Base-by-base conservation (phyloP, 2,113 vertebrate genomes). In the Labrus mixtus region DNA sequence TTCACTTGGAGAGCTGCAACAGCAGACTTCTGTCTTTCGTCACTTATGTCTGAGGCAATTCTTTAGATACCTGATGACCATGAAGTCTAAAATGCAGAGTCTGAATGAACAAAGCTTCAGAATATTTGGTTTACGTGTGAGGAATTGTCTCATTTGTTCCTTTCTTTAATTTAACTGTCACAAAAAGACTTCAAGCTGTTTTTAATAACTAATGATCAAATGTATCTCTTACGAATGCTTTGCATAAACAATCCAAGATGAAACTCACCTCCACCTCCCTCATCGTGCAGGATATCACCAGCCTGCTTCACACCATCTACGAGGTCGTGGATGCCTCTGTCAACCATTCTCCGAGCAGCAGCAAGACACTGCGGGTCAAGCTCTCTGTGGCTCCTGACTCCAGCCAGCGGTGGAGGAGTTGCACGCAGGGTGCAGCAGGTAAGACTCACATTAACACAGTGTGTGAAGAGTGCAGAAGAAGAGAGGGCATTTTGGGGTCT, bases 261-360 rank as follows among this genome's bases (percentile, higher is more conserved):
- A 19, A 69, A 6, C 54, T 65, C 1, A 36, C 17, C 23, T 7
- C 20, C 13, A 8, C 13, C 16, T 66, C n/a, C 15, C 3, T 3
- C 20, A 10, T 45, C 43, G 67, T 60, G 63, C 81, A 99, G 97
- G 98, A 99, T 81, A 99, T 99, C 89, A 98, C 98, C 82, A 98
- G 97, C 92, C 92, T 99, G 89, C 95, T 99, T 80, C 97, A 99
- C 77, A 99, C 98, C 77, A 99, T 99, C 93, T 99, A 99, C 10
- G 98, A 99, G 87, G 98, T 99, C 54, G 97, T 99, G 1, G 97
- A 99, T 6, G 95, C 97, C 33, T 99, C 98, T 0, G 97, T 99
- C 83, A 99, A 99, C 94, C 97, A 99, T 87, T 98, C 97, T 20
- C 96, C 97, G 0, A 95, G 95, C 62, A 97, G 96, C 82, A 99